Percentiles rank a stretch among this genome's conserved stretches.
Evolutionary conservation across 2,888 invertebrate genomes (phyloP).

Genomic region (Hoplodrina blanda): DNA sequence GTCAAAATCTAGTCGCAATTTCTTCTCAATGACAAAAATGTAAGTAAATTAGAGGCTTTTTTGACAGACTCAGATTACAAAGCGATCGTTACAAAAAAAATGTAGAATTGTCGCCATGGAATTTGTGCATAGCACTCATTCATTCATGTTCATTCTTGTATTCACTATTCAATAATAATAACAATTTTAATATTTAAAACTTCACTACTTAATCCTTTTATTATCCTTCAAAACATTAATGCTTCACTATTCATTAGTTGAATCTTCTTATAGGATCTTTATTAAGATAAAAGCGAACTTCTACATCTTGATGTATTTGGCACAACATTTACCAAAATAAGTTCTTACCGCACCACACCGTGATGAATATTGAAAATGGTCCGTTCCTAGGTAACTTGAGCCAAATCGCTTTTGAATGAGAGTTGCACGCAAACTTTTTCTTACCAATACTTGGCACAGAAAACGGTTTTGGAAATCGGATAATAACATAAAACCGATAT

Average conservation of each 20-base stretch:
- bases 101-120: too few relatives aligned
- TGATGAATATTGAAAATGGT: slow-evolving; percentile 54
- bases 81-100: too few relatives aligned
- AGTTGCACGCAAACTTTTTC: slow-evolving; percentile 50
- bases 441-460: slow-evolving; percentile 51
- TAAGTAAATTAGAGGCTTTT: too few relatives aligned
- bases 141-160: too few relatives aligned
- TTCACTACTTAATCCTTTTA: too few relatives aligned
- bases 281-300: slow-evolving; percentile 20
- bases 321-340: slow-evolving; percentile 21
- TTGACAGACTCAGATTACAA: too few relatives aligned
- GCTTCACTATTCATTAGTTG: neutral
- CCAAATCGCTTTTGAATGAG: slow-evolving; percentile 62
- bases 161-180: too few relatives aligned
- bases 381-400: slow-evolving; percentile 53
- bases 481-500: slow-evolving; percentile 38
- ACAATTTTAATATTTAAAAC: too few relatives aligned
- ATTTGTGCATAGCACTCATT: too few relatives aligned
- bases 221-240: neutral
- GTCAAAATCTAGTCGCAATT: too few relatives aligned
- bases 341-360: slow-evolving; percentile 19
- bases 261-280: slow-evolving; percentile 1
- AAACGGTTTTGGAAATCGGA: slow-evolving; percentile 32
- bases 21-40: too few relatives aligned
- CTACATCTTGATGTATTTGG: neutral